A percentile compares a stretch with the other conserved stretches of the same genome.
phyloP scores from a whole-genome alignment of 2,797 vertebrate species.

The Heteromormyrus szaboi region DNA sequence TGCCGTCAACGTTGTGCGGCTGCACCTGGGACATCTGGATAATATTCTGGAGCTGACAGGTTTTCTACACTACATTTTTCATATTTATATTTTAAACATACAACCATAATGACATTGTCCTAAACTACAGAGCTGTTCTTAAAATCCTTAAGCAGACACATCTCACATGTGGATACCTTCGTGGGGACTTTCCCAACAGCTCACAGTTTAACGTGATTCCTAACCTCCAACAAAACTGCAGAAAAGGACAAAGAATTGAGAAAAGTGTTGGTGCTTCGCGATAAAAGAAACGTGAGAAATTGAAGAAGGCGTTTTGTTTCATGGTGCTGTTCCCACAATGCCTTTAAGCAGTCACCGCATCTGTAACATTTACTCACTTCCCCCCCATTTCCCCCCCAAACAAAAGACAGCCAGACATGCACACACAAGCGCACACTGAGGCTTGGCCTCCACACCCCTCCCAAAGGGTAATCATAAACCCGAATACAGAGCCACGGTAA shows the following conservation, averaged over 20 bases:
- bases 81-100: neutral
- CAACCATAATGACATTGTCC: neutral
- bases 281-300: neutral
- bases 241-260: neutral
- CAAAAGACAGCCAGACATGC: neutral
- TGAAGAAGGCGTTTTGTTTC: neutral
- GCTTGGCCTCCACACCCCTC: neutral
- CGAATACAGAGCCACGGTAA: neutral
- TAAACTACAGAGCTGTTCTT: neutral
- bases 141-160: neutral
- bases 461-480: neutral
- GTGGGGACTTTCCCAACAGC: neutral
- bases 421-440: neutral
- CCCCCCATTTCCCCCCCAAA: neutral
- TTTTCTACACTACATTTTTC: neutral
- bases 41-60: neutral
- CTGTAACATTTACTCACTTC: neutral
- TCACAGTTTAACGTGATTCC: neutral
- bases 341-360: neutral
- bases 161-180: neutral
- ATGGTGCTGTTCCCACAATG: neutral
- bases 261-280: neutral
- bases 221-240: neutral
- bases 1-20: neutral
- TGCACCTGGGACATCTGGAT: neutral